A percentile compares a stretch with the other conserved stretches of the same genome.
Conservation (phyloP, 2,888 invertebrate genomes). For the Ochropleura plecta region DNA sequence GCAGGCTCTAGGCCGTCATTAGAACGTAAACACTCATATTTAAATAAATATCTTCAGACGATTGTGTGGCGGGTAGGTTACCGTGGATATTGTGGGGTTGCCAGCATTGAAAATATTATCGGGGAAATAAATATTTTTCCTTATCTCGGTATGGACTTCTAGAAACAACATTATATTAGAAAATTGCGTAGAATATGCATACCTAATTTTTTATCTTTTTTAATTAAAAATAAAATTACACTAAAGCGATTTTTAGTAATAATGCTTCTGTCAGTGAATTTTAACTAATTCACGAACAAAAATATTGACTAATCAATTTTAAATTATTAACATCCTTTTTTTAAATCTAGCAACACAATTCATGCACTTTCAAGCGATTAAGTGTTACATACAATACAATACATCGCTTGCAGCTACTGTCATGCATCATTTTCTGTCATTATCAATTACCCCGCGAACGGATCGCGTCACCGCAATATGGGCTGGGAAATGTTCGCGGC, state of each 20-base stretch:
- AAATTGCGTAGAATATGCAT: background rate
- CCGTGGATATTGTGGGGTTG: slow-evolving; percentile 75
- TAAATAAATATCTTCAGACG: slow-evolving; percentile 80
- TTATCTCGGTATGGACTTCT: background rate
- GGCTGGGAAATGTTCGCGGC: slow-evolving; percentile 76
- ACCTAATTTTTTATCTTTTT: background rate
- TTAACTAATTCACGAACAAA: background rate
- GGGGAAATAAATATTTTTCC: background rate
- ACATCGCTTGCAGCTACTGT: slow-evolving; percentile 87
- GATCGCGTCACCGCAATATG: slow-evolving; percentile 75
- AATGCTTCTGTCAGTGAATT: background rate
- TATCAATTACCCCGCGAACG: slow-evolving; percentile 86
- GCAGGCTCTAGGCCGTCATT: slow-evolving; percentile 76
- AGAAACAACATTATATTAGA: background rate
- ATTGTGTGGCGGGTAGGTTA: slow-evolving; percentile 73
- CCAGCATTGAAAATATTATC: slow-evolving; percentile 52
- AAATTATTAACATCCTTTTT: slow-evolving; percentile 40
- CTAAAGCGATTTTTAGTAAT: background rate
- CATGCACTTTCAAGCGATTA: slow-evolving; percentile 76
- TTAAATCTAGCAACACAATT: slow-evolving; percentile 67
- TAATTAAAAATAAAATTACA: too few relatives aligned
- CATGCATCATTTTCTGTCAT: slow-evolving; percentile 88
- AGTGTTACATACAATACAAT: slow-evolving; percentile 76
- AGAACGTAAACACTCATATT: slow-evolving; percentile 81
- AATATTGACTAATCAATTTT: slow-evolving; percentile 1